Evolutionary conservation across 2,888 invertebrate genomes (phyloP), one percentile per base, ranked within the genome.

Genomic region (Tipula lateralis): DNA sequence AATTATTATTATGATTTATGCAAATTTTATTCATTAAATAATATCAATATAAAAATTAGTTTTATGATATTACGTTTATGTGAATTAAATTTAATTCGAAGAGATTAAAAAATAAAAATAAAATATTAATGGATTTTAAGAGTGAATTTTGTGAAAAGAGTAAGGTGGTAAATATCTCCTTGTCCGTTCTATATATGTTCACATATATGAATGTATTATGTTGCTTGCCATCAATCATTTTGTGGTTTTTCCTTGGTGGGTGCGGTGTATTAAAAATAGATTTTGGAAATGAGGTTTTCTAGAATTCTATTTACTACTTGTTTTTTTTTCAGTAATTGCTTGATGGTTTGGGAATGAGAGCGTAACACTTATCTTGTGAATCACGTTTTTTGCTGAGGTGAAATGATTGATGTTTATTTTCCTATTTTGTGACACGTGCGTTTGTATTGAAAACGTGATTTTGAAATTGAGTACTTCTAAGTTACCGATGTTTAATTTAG

Each of bases 1-100:
- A 66, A 66, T 24, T 66, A 24, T 66, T 66, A 66, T 66, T 66
- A 66, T 66, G 66, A 66, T 66, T 66, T 66, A 66, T 66, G 66
- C 66, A 24, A 66, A 66, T 66, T 66, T 66, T 66, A 24, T 24
- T 66, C 66, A 66, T 66, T 66, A n/a, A 44, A 44, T 66, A 9
- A 24, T 66, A 66, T 50, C 44, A 50, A 50, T 50, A 50, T 16
- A 50, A 16, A 50, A 50, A 50, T 66, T 66, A 44, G 24, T 66
- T 66, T 66, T 24, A 66, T 24, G 24, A 66, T 24, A 24, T 24
- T 66, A 66, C 9, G 6, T 66, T 19, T 66, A 66, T 66, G 19
- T 6, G 19, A 50, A 50, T 66, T 66, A 66, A 66, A 66, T 24
- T 44, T 44, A n/a, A 44, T 44, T 44, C n/a, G 24, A 24, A 66